These are phyloP conservation scores for Enteromius mattozi DNA, from an alignment of 2,797 vertebrate species.

Conservation along the genomic window DNA sequence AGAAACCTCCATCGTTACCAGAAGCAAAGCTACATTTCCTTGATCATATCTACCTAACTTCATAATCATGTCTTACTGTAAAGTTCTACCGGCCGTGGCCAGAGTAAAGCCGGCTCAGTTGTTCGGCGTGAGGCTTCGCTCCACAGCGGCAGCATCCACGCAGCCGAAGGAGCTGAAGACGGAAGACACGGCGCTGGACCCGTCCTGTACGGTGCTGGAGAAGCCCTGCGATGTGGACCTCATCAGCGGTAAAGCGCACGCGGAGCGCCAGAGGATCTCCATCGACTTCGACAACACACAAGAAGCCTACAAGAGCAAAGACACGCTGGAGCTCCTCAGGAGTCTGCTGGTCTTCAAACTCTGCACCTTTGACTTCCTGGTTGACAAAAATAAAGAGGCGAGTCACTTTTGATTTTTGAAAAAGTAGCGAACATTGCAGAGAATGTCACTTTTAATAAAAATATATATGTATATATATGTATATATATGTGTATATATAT, in stretches of 20 bases:
- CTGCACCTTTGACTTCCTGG: slow-evolving; percentile 83
- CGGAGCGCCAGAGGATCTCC: slow-evolving; percentile 50
- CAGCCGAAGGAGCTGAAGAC: slow-evolving; percentile 56
- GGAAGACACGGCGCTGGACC: slow-evolving; percentile 60
- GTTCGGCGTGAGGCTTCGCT: slow-evolving; percentile 65
- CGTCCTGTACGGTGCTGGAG: slow-evolving; percentile 66
- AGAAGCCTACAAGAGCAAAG: slow-evolving; percentile 90
- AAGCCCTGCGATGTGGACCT: slow-evolving; percentile 70
- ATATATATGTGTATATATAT: too few relatives aligned
- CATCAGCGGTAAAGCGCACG: slow-evolving; percentile 51
- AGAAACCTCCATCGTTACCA: not conserved
- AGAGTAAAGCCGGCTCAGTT: slow-evolving; percentile 57
- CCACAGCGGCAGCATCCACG: slow-evolving; percentile 68
- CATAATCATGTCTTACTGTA: slow-evolving; percentile 71
- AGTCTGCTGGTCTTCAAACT: slow-evolving; percentile 88
- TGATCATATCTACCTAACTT: not conserved
- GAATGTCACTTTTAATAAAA: too few relatives aligned
- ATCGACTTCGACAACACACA: slow-evolving; percentile 85
- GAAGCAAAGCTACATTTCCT: too few relatives aligned
- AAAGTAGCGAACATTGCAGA: not conserved
- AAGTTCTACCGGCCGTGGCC: slow-evolving; percentile 61
- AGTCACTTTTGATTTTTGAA: slow-evolving; percentile 26
- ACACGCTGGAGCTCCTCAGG: slow-evolving; percentile 83
- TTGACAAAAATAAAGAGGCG: slow-evolving; percentile 84
- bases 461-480: too few relatives aligned